Base-by-base conservation (phyloP, 2,797 vertebrate genomes). In the Morelia viridis region DNA sequence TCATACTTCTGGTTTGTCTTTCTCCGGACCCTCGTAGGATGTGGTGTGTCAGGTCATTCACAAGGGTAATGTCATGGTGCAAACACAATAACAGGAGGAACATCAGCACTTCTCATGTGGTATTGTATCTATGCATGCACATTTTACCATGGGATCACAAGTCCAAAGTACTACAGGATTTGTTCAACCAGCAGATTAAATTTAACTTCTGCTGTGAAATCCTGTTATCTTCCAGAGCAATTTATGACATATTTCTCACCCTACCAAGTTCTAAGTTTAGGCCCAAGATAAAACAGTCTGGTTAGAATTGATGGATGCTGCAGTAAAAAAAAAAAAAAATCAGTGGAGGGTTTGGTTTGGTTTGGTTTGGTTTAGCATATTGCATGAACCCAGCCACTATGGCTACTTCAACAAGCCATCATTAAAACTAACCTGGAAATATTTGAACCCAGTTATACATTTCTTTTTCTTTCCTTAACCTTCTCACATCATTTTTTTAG, bases 1-100 rank as follows among this genome's bases (percentile, higher is more conserved):
- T 98, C 99, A 0, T 99, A 99, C 9, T 53, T 97, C 93, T 99
- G 99, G 99, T 99, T 99, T 61, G 98, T 99, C 95, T 98, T 99
- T 95, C 97, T 99, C 94, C 96, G 99, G 92, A 98, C 97, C 94
- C 98, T 99, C 98, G 99, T 99, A 26, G 99, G 99, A 95, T 98
- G 99, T 0, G 99, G 99, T 0, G 98, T 99, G 1, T 98, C 99
- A 0, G 99, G 98, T 17, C 98, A 99, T 0, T 97, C 98, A 0
- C 99, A 99, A 96, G 98, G 99, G 99, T 99, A 97, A 97, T 97
- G 4, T 31, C 1, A 0, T 1, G 26, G 58, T 57, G 41, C 0
- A 0, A 0, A 35, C 3, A n/a, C 9, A 0, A 0, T 56, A 19
- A 41, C 26, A 35, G 0, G 9, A 46, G 19, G 46, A 76, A 24